These are phyloP conservation scores for Erebia ligea DNA, from an alignment of 2,888 invertebrate genomes.

Conservation along the genomic window DNA sequence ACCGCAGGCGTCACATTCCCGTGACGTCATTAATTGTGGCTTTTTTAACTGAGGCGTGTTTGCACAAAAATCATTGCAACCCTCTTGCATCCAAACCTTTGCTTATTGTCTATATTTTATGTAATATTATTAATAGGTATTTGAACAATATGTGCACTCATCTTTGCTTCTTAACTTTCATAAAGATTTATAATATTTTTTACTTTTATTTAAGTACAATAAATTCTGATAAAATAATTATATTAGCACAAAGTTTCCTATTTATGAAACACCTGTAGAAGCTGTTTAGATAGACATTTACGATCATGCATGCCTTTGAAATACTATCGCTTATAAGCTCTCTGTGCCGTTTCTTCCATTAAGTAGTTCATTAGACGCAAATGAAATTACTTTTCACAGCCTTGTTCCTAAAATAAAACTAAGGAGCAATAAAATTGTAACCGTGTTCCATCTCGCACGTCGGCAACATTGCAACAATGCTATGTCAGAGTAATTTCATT, in stretches of 20 bases:
- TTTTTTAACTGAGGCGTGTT: constrained; percentile 43
- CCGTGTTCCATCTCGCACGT: constrained; percentile 27
- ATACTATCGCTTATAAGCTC: constrained; percentile 24
- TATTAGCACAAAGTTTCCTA: constrained; percentile 22
- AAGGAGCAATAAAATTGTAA: constrained; percentile 32
- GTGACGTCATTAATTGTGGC: constrained; percentile 58
- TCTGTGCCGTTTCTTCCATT: constrained; percentile 29
- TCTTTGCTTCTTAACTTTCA: background rate
- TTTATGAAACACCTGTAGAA: constrained; percentile 29
- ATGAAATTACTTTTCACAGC: constrained; percentile 31
- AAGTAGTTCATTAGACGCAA: constrained; percentile 29
- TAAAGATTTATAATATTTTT: background rate
- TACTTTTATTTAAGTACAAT: background rate
- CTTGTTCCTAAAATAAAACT: constrained; percentile 32
- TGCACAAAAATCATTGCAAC: constrained; percentile 27
- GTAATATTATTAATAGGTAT: background rate
- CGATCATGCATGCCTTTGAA: constrained; percentile 31
- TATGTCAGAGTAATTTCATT: constrained; percentile 28
- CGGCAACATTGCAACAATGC: constrained; percentile 29
- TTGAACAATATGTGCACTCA: background rate
- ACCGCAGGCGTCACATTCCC: constrained; percentile 52
- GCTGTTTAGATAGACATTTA: constrained; percentile 1
- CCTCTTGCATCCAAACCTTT: constrained; percentile 24
- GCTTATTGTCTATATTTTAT: constrained; percentile 27
- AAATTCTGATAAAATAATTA: background rate